phyloP scores from a whole-genome alignment of 2,797 vertebrate species.

The Macropus fuliginosus region DNA sequence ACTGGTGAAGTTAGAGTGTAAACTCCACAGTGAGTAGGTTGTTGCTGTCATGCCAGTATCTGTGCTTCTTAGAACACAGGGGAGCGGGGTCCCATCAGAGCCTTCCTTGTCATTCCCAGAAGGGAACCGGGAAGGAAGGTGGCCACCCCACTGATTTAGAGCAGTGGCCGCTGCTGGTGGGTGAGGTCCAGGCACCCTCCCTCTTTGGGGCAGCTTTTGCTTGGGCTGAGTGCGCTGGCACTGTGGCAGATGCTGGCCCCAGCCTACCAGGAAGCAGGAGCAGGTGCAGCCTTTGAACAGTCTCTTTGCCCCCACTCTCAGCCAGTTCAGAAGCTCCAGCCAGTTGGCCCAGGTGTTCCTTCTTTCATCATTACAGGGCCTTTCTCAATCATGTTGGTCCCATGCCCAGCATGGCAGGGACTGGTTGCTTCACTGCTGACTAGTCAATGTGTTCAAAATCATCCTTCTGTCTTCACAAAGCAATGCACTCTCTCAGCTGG shows the following conservation, averaged over 20 bases:
- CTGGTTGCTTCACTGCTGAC: not conserved
- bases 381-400: not conserved
- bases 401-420: not conserved
- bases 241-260: not conserved
- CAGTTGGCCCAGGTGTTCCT: constrained; percentile 26
- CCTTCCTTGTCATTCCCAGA: not conserved
- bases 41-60: not conserved
- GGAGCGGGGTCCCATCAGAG: not conserved
- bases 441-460: not conserved
- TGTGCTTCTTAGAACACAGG: not conserved
- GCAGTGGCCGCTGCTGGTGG: fast-evolving
- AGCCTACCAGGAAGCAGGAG: constrained; percentile 23
- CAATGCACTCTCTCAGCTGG: not conserved
- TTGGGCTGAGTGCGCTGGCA: not conserved
- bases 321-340: not conserved
- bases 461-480: constrained; percentile 7
- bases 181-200: not conserved
- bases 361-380: not conserved
- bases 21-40: not conserved
- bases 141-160: not conserved
- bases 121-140: not conserved
- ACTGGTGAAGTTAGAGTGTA: not conserved
- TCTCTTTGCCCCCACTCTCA: not conserved
- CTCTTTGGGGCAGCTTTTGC: not conserved
- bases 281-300: constrained; percentile 5